Evolutionary conservation across 2,797 vertebrate genomes (phyloP), one percentile per base, ranked within the genome.

Genomic region (Champsocephalus gunnari): DNA sequence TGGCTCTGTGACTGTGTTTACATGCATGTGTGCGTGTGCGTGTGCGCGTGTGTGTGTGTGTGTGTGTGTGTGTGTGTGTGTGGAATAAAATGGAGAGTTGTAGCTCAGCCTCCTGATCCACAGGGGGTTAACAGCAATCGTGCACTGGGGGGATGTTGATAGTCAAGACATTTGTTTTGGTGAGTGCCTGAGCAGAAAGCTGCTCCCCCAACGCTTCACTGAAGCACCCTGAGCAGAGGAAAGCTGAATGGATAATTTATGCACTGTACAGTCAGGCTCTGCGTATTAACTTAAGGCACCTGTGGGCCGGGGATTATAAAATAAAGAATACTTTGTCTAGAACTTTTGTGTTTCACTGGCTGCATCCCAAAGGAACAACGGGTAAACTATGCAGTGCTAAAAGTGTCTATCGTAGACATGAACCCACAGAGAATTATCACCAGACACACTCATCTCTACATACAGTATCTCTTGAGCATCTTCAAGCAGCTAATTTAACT

Each of bases 131-230:
- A 82, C 51, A 56, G 70, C 57, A 41, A 12, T 9, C 0, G 44
- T 59, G 53, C 71, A 59, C 58, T 41, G 44, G 50, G 54, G 74
- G 65, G 79, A 14, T 49, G 75, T 63, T 69, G 62, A 70, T 65
- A 72, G 73, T 76, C 5, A 34, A 79, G 79, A 71, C 66, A 57
- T 90, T 88, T 80, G 76, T 90, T 88, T 84, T 83, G 78, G 53
- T 78, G 84, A 77, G 66, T 59, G 69, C 75, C 28, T 11, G 48
- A 74, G 75, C 17, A 38, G 49, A 32, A 64, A 66, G 38, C 50
- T 16, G 28, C 67, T 61, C 1, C 63, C 73, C 62, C 51, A 45
- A 71, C 3, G 56, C 41, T 70, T n/a, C 32, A 5, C 51, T 19
- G 61, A 12, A 72, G 53, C 34, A 48, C 77, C 4, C 24, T 4